Evolutionary conservation across 2,797 vertebrate genomes (phyloP).

Genomic region (Rhinogobio ventralis): DNA sequence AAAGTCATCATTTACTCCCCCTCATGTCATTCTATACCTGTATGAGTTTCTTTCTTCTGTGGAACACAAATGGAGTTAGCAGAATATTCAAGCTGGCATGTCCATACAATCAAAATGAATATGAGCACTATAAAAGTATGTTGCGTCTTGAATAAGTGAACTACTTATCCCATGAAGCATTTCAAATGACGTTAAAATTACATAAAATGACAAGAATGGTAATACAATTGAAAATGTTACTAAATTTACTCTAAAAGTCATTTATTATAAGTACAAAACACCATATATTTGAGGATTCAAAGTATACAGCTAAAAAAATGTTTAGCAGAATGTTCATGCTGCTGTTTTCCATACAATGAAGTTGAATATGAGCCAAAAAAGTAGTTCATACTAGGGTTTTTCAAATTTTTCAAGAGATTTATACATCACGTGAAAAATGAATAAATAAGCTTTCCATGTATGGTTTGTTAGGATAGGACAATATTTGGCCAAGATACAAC

Average conservation of each 20-base stretch:
- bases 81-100: not conserved
- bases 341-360: not conserved
- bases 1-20: not conserved
- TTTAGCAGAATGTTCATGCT: not conserved
- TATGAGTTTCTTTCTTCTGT: not conserved
- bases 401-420: not conserved
- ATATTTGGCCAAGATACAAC: no score
- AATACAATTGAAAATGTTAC: not conserved
- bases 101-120: not conserved
- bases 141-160: not conserved
- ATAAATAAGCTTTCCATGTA: no score
- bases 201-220: not conserved
- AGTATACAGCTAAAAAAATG: not conserved
- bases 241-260: not conserved
- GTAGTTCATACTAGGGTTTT: not conserved
- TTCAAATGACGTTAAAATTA: not conserved
- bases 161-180: not conserved
- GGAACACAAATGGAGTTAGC: not conserved
- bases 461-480: no score
- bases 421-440: no score
- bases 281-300: not conserved
- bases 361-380: not conserved
- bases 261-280: not conserved
- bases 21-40: not conserved
- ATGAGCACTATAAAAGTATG: not conserved